Evolutionary conservation across 2,888 invertebrate genomes (phyloP), one percentile per base, ranked within the genome.

Genomic region (Drosophila fungiperda): DNA sequence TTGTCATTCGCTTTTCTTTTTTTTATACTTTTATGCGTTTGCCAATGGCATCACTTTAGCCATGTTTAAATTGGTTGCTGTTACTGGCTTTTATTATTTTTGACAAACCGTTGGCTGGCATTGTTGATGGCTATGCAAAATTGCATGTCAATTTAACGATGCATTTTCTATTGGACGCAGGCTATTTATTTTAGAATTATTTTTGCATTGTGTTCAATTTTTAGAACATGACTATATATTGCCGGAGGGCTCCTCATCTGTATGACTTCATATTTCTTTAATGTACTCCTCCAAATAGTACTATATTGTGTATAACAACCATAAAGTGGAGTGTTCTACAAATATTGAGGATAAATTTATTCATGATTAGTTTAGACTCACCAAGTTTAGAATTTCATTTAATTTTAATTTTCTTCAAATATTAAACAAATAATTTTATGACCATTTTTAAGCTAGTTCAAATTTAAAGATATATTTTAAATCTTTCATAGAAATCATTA

Each of bases 71-170:
- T 54, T 52, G 42, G 12, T 20, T 45, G 23, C 32, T 23, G 53
- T 71, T 63, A 26, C 53, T 35, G 49, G 54, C 26, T 76, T 58
- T 32, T 76, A 54, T 57, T 61, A 45, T 58, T 60, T 38, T 23
- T 54, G 32, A 42, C 38, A 49, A 54, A 20, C 33, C 23, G 12
- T 40, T 20, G 38, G 17, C 32, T 20, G 11, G 20, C 40, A 42
- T 62, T 48, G 55, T 42, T 57, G 40, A 23, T 29, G 50, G 48
- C 26, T n/a, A 8, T 33, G 54, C 35, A 29, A 54, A 23, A 38
- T 38, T 42, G n/a, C 8, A 32, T 54, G 12, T 48, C 45, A 38
- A 20, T 53, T 29, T 3, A n/a, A 11, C 40, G 29, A 48, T 26
- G 9, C 26, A 26, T 49, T 17, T 64, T 12, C 15, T 23, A 49